Base-by-base conservation (phyloP, 2,797 vertebrate species). In the Caiman crocodilus region DNA sequence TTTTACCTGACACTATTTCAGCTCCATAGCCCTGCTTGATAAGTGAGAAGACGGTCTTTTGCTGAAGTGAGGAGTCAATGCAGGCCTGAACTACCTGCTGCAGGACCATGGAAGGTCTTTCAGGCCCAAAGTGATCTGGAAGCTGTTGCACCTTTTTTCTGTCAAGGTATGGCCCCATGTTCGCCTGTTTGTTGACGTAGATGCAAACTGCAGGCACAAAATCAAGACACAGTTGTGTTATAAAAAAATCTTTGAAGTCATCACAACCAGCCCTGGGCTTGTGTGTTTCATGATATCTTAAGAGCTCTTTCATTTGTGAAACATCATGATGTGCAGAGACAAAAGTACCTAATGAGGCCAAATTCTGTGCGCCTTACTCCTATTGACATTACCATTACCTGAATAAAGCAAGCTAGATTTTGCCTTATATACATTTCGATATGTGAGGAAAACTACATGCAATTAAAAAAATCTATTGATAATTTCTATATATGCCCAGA, bases 31-130 rank as follows among this genome's bases (percentile, higher is more conserved):
- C 99, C 94, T 99, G 99, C 26, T 99, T 99, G 97, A 99, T 98
- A 89, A 99, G 98, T 1, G 99, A 99, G 97, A 99, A 99, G 90
- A 99, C 99, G 0, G 97, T 98, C 97, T 99, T 99, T 94, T 99
- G 99, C 97, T 99, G 99, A 95, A 98, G 99, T 1, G 99, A 99
- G 4, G 99, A 99, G 98, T 99, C 98, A 6, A 99, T 99, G 98
- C 99, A 99, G 13, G 99, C 99, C 86, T 99, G 99, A 23, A 99
- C 99, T 0, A 99, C 99, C 92, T 99, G 99, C 98, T 99, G 99
- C 90, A 99, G 98, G 76, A 99, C 99, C 0, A 98, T 97, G 0
- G 99, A 98, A 0, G 99, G 99, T 59, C 98, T 94, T 97, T 99
- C 99, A 0, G 99, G 99, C 13, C 99, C 99, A 6, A 99, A 99